Evolutionary conservation across 2,113 vertebrate species (phyloP).

Genomic region (Phaethornis superciliosus): DNA sequence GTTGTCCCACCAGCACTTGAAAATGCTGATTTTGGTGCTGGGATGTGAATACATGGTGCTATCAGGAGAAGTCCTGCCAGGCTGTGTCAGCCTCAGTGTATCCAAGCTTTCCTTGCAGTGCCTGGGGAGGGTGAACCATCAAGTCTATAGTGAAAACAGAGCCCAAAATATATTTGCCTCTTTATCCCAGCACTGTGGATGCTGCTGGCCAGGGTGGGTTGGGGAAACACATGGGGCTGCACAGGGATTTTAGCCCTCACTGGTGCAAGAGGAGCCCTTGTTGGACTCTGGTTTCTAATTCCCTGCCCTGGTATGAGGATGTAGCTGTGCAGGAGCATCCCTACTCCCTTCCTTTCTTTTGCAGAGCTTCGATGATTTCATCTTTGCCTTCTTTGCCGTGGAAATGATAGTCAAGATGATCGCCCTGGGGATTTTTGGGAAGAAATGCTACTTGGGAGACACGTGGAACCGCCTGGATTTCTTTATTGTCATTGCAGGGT

Average conservation of each 20-base stretch:
- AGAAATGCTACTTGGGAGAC: slow-evolving; percentile 98
- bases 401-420: slow-evolving; percentile 99
- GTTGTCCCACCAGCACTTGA: background rate
- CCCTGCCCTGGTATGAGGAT: rapidly evolving
- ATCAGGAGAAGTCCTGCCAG: background rate
- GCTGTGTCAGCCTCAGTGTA: background rate
- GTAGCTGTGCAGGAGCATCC: background rate
- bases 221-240: background rate
- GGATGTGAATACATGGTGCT: rapidly evolving
- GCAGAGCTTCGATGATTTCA: slow-evolving; percentile 98
- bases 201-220: background rate
- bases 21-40: background rate
- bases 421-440: slow-evolving; percentile 95
- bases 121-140: background rate
- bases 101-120: background rate
- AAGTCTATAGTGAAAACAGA: background rate
- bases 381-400: slow-evolving; percentile 98
- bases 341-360: slow-evolving; percentile 11
- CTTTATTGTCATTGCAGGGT: slow-evolving; percentile 98
- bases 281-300: background rate
- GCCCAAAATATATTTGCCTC: background rate
- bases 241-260: background rate
- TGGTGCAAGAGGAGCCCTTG: background rate
- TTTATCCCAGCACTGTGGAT: background rate
- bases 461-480: slow-evolving; percentile 99